A percentile compares a stretch with the other conserved stretches of the same genome.
phyloP scores from a whole-genome alignment of 2,113 vertebrate genomes.

The Chlamydotis undulata region DNA sequence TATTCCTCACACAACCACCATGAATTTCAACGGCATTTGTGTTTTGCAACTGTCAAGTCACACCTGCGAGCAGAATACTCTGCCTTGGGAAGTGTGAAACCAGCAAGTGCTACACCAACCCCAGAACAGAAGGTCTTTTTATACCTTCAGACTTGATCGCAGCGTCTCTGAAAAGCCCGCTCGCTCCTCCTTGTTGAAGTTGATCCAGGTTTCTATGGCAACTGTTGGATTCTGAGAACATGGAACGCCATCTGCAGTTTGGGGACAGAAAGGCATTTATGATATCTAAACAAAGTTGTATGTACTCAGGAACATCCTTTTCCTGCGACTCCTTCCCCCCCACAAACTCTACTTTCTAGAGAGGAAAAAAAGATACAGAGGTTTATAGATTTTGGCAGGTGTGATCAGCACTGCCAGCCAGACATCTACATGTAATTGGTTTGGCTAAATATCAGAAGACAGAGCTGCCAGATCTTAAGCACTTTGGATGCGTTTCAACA shows the following conservation, averaged over 20 bases:
- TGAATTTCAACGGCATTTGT: background rate
- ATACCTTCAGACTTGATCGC: constrained; percentile 91
- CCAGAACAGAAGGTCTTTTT: background rate
- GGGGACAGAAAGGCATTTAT: constrained; percentile 28
- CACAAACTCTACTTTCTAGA: background rate
- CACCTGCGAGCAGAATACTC: background rate
- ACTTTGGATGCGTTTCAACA: background rate
- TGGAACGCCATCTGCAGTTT: constrained; percentile 89
- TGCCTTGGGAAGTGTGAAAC: background rate
- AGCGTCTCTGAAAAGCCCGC: constrained; percentile 89
- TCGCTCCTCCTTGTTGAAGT: constrained; percentile 95
- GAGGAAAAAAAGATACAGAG: background rate
- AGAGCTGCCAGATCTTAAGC: background rate
- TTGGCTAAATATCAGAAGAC: background rate
- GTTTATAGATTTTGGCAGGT: background rate
- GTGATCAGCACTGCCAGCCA: background rate
- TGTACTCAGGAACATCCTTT: background rate
- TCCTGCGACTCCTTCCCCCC: background rate
- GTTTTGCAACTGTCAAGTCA: background rate
- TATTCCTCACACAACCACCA: background rate
- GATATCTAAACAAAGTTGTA: background rate
- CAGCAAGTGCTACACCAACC: background rate
- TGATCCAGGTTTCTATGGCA: constrained; percentile 95
- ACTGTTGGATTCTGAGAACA: constrained; percentile 92
- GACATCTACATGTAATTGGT: background rate